phyloP scores from a whole-genome alignment of 2,888 invertebrate genomes.

The Epinotia ramella region DNA sequence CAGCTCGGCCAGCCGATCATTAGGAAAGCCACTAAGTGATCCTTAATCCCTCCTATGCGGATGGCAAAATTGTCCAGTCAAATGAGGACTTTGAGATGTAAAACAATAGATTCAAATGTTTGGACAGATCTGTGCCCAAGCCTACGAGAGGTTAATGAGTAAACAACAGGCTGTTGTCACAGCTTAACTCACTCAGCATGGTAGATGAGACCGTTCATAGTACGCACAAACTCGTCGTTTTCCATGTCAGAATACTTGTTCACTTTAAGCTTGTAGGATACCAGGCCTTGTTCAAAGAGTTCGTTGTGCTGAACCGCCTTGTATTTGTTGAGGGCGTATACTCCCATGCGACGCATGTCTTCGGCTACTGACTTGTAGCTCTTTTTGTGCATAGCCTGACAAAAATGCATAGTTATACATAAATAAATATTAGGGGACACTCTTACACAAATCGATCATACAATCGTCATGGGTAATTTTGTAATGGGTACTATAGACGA shows the following conservation, averaged over 20 bases:
- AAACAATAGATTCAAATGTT: too few relatives aligned
- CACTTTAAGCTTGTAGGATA: conserved; percentile 86
- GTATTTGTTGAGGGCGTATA: conserved; percentile 91
- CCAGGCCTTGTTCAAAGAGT: conserved; percentile 84
- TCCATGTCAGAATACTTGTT: conserved; percentile 92
- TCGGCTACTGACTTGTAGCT: conserved; percentile 1
- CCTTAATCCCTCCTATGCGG: too few relatives aligned
- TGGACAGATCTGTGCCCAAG: too few relatives aligned
- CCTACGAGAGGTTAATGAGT: too few relatives aligned
- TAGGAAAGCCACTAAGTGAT: not conserved
- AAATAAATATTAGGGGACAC: too few relatives aligned
- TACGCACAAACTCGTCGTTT: conserved; percentile 78
- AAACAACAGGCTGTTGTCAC: not conserved
- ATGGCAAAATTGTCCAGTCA: too few relatives aligned
- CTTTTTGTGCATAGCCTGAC: conserved; percentile 13
- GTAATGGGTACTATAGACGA: too few relatives aligned
- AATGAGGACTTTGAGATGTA: too few relatives aligned
- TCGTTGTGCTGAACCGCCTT: conserved; percentile 91
- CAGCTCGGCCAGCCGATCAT: not conserved
- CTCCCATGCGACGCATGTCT: conserved; percentile 85
- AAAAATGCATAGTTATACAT: not conserved
- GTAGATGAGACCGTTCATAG: conserved; percentile 24
- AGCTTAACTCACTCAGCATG: conserved; percentile 7
- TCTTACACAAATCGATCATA: too few relatives aligned
- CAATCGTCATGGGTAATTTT: too few relatives aligned